phyloP scores from a whole-genome alignment of 2,888 invertebrate species.

The Tipula helvola region DNA sequence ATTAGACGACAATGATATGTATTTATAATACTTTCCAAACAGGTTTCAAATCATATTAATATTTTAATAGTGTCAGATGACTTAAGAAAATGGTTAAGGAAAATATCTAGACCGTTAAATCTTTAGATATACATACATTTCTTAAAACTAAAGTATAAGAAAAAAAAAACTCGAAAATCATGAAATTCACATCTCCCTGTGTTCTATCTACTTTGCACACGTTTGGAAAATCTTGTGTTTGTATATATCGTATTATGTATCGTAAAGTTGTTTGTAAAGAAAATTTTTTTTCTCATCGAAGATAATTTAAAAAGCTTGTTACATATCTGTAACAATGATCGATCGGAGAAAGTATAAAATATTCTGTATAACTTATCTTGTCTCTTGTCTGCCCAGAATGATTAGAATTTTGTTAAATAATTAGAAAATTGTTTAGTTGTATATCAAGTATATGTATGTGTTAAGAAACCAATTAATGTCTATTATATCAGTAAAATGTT shows the following conservation, averaged over 20 bases:
- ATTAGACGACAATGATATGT: not conserved
- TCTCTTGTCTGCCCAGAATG: not conserved
- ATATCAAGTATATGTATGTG: not conserved
- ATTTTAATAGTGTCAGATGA: not conserved
- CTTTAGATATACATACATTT: not conserved
- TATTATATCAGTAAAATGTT: not conserved
- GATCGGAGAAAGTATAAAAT: not conserved
- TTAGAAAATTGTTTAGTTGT: not conserved
- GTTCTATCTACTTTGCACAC: not conserved
- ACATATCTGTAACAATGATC: not conserved
- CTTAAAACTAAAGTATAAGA: not conserved
- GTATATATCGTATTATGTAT: not conserved
- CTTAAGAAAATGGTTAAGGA: not conserved
- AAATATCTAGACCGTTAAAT: not conserved
- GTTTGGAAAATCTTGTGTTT: not conserved
- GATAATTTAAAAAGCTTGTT: not conserved
- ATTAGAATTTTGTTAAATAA: not conserved
- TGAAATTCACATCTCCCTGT: not conserved
- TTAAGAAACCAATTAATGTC: not conserved
- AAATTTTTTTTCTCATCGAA: not conserved
- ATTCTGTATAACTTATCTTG: not conserved
- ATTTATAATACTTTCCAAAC: not conserved
- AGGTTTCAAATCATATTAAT: not conserved
- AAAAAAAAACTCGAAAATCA: not conserved
- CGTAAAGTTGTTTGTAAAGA: not conserved